Percentiles rank a stretch among this genome's conserved stretches.
phyloP scores from a whole-genome alignment of 2,888 invertebrate genomes.

The Leptopilina myrica region DNA sequence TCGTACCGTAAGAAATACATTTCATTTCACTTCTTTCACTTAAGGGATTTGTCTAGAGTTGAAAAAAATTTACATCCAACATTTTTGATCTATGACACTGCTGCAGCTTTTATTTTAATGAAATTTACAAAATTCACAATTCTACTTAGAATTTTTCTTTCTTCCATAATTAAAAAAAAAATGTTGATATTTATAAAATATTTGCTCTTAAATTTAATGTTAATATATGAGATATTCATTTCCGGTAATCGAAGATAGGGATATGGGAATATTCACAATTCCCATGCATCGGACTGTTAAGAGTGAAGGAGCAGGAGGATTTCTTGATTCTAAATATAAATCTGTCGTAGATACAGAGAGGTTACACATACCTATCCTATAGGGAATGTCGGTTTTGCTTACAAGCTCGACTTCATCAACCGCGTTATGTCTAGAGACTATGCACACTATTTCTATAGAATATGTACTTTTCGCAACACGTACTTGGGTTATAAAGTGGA shows the following conservation, averaged over 20 bases:
- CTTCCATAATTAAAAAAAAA: too few species aligned
- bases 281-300: not conserved
- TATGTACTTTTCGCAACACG: constrained; percentile 28
- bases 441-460: not conserved
- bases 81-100: too few species aligned
- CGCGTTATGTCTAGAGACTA: constrained; percentile 10
- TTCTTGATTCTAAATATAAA: constrained; percentile 23
- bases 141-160: too few species aligned
- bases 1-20: not conserved
- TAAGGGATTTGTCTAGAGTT: too few species aligned
- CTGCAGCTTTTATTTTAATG: too few species aligned
- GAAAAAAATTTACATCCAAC: too few species aligned
- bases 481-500: constrained; percentile 26
- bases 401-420: constrained; percentile 26
- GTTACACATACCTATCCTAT: constrained; percentile 5
- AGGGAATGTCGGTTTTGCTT: constrained; percentile 26
- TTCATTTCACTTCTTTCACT: too few species aligned
- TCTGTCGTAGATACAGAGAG: not conserved
- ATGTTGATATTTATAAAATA: not conserved
- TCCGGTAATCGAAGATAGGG: constrained; percentile 25
- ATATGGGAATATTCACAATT: constrained; percentile 26
- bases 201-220: not conserved
- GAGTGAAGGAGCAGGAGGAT: constrained; percentile 3
- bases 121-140: too few species aligned
- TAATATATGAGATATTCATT: not conserved